Evolutionary conservation across 2,797 vertebrate genomes (phyloP).

Genomic region (Okamejei kenojei): DNA sequence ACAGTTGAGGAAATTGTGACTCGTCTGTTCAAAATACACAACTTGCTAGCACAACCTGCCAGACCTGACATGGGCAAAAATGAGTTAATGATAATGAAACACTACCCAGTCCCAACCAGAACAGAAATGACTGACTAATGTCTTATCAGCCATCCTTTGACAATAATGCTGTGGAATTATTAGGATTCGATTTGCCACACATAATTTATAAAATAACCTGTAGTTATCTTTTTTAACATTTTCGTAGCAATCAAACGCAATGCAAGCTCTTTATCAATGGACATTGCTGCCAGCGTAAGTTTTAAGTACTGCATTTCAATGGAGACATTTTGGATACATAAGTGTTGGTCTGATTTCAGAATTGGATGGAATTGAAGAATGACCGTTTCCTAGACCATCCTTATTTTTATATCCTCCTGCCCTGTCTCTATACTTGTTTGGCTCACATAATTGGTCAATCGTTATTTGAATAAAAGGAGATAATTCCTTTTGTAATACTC

Average conservation of each 20-base stretch:
- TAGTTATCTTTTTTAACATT: not conserved
- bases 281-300: not conserved
- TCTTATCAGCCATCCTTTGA: not conserved
- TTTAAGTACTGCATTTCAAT: not conserved
- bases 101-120: not conserved
- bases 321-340: no score
- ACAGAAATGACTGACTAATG: not conserved
- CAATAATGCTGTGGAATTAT: not conserved
- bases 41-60: no score
- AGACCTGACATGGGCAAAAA: not conserved
- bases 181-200: not conserved
- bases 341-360: no score
- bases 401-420: not conserved
- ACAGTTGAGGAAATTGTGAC: not conserved
- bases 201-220: not conserved
- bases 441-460: not conserved
- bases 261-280: not conserved
- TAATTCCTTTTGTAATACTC: not conserved
- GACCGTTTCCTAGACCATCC: not conserved
- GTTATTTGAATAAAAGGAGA: not conserved
- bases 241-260: not conserved
- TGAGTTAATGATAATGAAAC: not conserved
- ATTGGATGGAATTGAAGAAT: no score
- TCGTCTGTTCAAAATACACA: no score
- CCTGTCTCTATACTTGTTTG: no score